Base-by-base conservation (phyloP, 2,888 invertebrate genomes). In the Biston stratarius region DNA sequence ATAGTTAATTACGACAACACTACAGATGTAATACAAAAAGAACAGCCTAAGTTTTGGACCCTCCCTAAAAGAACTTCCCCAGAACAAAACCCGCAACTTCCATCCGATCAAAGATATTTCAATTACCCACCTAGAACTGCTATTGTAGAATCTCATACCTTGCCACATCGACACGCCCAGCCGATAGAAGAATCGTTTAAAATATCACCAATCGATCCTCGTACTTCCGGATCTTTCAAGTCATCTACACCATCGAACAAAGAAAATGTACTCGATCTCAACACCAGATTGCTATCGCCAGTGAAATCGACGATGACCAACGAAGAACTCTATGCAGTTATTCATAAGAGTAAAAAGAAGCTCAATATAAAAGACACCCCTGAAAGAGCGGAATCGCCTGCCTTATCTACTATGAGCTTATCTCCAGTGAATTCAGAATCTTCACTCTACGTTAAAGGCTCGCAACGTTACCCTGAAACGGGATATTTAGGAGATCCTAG, bases 221-320 rank as follows among this genome's bases (percentile, higher is more conserved):
- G 96, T 70, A 94, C 93, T 74, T 85, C 94, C 9, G 94, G 93
- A 12, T 88, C 95, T 36, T 96, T 96, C 76, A 95, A 96, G 83
- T 95, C 96, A 36, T 96, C 96, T 11, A 96, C 96, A 15, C 96
- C 96, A 10, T 95, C 95, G 0, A 90, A 85, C 74, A 92, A 88
- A 77, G 95, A 94, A 78, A 93, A 93, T 61, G 89, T 94, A 9
- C 74, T 90, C 5, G 94, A 95, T 77, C 88, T 95, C 47, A 90
- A 90, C 69, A 88, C 89, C 8, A 94, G 92, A 81, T 77, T 95
- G 68, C 78, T 96, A 9, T 96, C 96, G 1, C 96, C 96, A 0
- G 95, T 96, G 33, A 96, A 96, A 85, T 96, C 96, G 2, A 95
- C 96, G 0, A 96, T 97, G 96, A 96, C 96, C n/a, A 96, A 96